Percentiles rank a stretch among this genome's conserved stretches.
These are phyloP conservation scores for Muscidifurax raptorellus DNA, from an alignment of 1,140 invertebrate genomes.

Conservation along the genomic window DNA sequence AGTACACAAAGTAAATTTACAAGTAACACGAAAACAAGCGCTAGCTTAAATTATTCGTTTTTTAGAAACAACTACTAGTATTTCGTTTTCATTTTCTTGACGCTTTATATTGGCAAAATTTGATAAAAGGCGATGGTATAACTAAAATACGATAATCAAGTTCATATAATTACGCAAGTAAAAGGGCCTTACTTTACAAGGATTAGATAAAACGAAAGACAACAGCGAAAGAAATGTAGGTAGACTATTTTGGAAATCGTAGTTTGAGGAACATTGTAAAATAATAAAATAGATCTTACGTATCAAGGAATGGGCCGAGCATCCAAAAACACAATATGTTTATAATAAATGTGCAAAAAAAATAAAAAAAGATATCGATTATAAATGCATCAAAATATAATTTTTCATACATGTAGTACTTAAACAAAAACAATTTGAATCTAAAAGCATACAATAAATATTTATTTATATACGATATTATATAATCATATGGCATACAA, in stretches of 20 bases:
- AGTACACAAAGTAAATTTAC: too few relatives aligned
- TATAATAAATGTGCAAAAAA: background rate
- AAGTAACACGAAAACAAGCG: too few relatives aligned
- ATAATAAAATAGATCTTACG: background rate
- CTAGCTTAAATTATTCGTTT: background rate
- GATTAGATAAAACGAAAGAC: constrained; percentile 24
- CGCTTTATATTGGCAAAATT: background rate
- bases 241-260: constrained; percentile 15
- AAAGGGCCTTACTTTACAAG: constrained; percentile 31
- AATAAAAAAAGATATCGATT: background rate
- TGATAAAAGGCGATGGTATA: too few relatives aligned
- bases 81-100: too few relatives aligned
- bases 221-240: constrained; percentile 34
- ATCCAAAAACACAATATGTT: background rate
- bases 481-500: background rate
- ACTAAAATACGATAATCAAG: background rate
- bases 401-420: background rate
- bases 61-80: background rate
- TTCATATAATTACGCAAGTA: background rate
- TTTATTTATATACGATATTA: background rate
- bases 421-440: too few relatives aligned
- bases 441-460: background rate
- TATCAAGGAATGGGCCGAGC: background rate
- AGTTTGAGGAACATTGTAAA: background rate
- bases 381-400: background rate